Percentiles rank a stretch among this genome's conserved stretches.
Evolutionary conservation across 2,888 invertebrate genomes (phyloP).

Genomic region (Caenorhabditis wallacei): DNA sequence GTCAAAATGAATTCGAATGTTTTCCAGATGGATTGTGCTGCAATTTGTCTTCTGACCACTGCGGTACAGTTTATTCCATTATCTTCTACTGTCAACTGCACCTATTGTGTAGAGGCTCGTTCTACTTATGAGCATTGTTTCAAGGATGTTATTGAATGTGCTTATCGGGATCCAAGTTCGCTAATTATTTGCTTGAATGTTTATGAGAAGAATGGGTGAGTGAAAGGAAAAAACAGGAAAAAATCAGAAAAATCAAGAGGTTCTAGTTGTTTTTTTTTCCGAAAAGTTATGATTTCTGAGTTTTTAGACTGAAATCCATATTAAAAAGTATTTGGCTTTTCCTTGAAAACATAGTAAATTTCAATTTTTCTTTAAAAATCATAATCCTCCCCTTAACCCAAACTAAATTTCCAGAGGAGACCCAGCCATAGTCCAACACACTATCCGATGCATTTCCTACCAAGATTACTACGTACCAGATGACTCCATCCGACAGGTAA

Average conservation of each 20-base stretch:
- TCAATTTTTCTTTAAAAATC: conserved; percentile 3
- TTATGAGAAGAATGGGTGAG: conserved; percentile 68
- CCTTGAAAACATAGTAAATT: too few species aligned
- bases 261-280: neutral
- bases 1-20: neutral
- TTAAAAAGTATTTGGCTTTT: too few species aligned
- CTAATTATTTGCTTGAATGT: conserved; percentile 71
- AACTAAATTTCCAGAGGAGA: conserved; percentile 31
- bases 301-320: too few species aligned
- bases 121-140: conserved; percentile 74
- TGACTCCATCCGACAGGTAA: conserved; percentile 52
- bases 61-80: conserved; percentile 67
- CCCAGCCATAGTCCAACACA: conserved; percentile 64
- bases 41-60: conserved; percentile 70
- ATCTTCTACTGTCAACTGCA: conserved; percentile 62
- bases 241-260: too few species aligned
- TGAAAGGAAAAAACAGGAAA: neutral
- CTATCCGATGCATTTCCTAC: conserved; percentile 70
- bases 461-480: conserved; percentile 70
- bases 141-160: conserved; percentile 76
- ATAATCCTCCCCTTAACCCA: too few species aligned
- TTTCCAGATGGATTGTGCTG: conserved; percentile 69
- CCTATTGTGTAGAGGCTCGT: conserved; percentile 73
- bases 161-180: conserved; percentile 75
- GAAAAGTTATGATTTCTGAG: too few species aligned